These are phyloP conservation scores for Agrochola litura DNA, from an alignment of 2,888 invertebrate genomes.

Conservation along the genomic window DNA sequence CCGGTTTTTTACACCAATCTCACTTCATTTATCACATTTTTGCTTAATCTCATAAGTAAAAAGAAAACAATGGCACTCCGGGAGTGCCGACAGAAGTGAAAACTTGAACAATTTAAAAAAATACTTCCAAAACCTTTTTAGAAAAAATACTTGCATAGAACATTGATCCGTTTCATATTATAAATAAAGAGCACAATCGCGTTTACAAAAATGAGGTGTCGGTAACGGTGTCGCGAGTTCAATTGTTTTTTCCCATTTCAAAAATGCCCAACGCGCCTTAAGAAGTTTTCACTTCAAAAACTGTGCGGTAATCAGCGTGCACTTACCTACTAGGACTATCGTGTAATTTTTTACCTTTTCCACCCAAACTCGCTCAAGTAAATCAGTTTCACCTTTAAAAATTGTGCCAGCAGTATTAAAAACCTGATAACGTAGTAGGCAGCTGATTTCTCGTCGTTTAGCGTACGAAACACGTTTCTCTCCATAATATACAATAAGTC, in stretches of 20 bases:
- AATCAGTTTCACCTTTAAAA: constrained; percentile 16
- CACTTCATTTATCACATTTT: neutral
- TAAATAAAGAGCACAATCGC: no score
- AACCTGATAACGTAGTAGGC: constrained; percentile 23
- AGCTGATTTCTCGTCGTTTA: constrained; percentile 50
- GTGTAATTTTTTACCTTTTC: neutral
- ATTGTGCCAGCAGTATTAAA: constrained; percentile 28
- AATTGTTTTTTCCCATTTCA: no score
- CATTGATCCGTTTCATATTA: no score
- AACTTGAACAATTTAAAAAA: no score
- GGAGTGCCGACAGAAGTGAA: no score
- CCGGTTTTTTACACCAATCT: neutral
- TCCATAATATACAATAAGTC: constrained; percentile 80
- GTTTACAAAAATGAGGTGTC: no score
- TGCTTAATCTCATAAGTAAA: neutral
- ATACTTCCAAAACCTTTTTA: no score
- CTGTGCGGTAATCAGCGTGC: neutral
- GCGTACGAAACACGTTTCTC: constrained; percentile 55
- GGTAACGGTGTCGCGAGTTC: no score
- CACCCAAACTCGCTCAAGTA: constrained; percentile 10
- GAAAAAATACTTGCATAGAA: no score
- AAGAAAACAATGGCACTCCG: no score
- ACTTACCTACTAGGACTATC: neutral
- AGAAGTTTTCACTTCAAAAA: neutral
- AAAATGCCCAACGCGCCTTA: no score